Evolutionary conservation across 2,113 vertebrate species (phyloP).

Genomic region (Triplophysa siluroides): DNA sequence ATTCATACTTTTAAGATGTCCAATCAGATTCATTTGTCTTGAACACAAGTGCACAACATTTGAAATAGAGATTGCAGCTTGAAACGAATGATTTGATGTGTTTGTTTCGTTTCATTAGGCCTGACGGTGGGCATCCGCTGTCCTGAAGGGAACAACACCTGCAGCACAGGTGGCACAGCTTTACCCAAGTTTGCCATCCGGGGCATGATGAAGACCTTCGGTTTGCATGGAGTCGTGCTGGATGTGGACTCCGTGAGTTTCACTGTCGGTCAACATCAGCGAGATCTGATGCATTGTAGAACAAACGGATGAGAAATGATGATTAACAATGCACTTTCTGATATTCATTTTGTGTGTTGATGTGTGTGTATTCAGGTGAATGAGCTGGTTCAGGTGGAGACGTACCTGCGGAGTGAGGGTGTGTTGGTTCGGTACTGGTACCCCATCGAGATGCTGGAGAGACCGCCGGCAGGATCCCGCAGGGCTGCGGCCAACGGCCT

Average conservation of each 20-base stretch:
- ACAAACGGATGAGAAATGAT: no score
- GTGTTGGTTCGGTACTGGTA: constrained; percentile 98
- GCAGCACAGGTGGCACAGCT: constrained; percentile 86
- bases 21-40: no score
- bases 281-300: background rate
- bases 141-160: constrained; percentile 93
- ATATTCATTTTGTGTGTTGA: background rate
- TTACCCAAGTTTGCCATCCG: constrained; percentile 95
- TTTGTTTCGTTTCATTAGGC: constrained; percentile 67
- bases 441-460: constrained; percentile 95
- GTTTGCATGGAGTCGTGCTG: constrained; percentile 92
- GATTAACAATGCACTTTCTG: no score
- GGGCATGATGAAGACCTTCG: constrained; percentile 96
- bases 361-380: constrained; percentile 79
- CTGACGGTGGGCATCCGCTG: constrained; percentile 93
- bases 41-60: no score
- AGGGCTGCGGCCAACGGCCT: constrained; percentile 93
- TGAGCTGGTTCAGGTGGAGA: constrained; percentile 96
- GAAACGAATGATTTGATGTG: background rate
- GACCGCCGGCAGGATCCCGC: constrained; percentile 90
- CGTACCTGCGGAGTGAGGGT: constrained; percentile 92
- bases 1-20: no score
- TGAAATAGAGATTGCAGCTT: no score
- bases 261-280: background rate
- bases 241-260: constrained; percentile 92